Conservation (phyloP, 2,888 invertebrate genomes). For the Scaptomyza flava region DNA sequence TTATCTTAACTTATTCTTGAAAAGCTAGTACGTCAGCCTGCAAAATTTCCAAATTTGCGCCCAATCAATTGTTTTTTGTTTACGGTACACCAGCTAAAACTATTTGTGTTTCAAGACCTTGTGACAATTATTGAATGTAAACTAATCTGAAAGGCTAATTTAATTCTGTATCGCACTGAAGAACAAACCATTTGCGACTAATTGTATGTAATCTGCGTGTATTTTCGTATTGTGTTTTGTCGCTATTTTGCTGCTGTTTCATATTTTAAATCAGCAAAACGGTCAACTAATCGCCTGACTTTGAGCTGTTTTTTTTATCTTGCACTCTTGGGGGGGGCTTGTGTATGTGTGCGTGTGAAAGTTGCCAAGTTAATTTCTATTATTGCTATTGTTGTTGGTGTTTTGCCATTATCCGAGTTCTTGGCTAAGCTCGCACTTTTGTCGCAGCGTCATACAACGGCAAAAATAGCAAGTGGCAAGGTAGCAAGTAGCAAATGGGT, state of each 20-base stretch:
- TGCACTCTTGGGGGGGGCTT: background rate
- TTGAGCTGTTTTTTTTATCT: slow-evolving; percentile 25
- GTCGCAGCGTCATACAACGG: slow-evolving; percentile 61
- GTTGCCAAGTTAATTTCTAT: slow-evolving; percentile 65
- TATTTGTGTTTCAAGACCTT: background rate
- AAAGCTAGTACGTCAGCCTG: no score
- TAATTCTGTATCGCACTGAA: slow-evolving; percentile 31
- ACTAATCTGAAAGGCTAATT: slow-evolving; percentile 33
- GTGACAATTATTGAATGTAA: background rate
- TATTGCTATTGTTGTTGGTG: slow-evolving; percentile 49
- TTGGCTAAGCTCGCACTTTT: slow-evolving; percentile 54
- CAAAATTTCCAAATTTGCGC: no score
- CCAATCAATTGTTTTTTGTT: no score
- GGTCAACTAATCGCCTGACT: slow-evolving; percentile 59
- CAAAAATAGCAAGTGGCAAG: slow-evolving; percentile 28
- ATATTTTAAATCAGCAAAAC: slow-evolving; percentile 59
- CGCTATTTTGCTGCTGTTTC: slow-evolving; percentile 46
- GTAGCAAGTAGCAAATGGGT: slow-evolving; percentile 50
- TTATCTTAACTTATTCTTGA: no score
- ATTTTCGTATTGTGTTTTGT: slow-evolving; percentile 10
- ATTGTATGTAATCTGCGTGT: slow-evolving; percentile 46
- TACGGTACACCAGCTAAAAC: no score
- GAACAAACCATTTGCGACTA: slow-evolving; percentile 38
- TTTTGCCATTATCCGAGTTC: slow-evolving; percentile 43
- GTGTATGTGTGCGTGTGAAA: background rate